Evolutionary conservation across 2,888 invertebrate genomes (phyloP).

Genomic region (Amiota minor): DNA sequence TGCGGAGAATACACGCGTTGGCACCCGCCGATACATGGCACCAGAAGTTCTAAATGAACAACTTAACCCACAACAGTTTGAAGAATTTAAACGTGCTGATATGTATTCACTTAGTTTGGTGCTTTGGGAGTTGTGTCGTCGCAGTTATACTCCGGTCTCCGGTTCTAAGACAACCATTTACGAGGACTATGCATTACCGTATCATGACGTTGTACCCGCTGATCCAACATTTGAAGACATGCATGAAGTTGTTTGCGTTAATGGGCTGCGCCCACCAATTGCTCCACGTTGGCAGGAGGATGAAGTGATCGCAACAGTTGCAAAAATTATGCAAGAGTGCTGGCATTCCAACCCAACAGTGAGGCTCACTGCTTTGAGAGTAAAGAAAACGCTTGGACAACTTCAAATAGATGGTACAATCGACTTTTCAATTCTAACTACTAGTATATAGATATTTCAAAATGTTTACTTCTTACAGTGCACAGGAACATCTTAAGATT

Average conservation of each 20-base stretch:
- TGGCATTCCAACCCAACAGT: conserved; percentile 92
- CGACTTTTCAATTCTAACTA: conserved; percentile 71
- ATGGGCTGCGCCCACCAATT: conserved; percentile 80
- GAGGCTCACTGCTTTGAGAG: conserved; percentile 89
- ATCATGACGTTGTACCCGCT: conserved; percentile 85
- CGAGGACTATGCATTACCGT: conserved; percentile 88
- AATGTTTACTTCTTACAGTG: too few species aligned
- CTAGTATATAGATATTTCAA: conserved; percentile 51
- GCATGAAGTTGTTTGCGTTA: conserved; percentile 84
- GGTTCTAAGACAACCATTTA: conserved; percentile 79
- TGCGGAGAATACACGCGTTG: conserved; percentile 86
- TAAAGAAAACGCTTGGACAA: conserved; percentile 92
- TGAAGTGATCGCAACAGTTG: conserved; percentile 81
- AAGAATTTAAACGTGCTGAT: conserved; percentile 92
- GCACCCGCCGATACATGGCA: conserved; percentile 92
- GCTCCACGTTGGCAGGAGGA: conserved; percentile 82
- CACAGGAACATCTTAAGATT: too few species aligned
- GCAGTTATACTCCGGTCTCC: conserved; percentile 77
- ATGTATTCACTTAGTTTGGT: conserved; percentile 91
- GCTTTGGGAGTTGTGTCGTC: conserved; percentile 88
- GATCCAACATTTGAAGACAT: conserved; percentile 93
- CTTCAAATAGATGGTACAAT: conserved; percentile 73
- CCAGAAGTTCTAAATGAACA: conserved; percentile 90
- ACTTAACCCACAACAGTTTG: conserved; percentile 84
- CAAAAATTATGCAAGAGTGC: conserved; percentile 88